Evolutionary conservation across 2,888 invertebrate genomes (phyloP), one percentile per base, ranked within the genome.

Genomic region (Trilocha varians): DNA sequence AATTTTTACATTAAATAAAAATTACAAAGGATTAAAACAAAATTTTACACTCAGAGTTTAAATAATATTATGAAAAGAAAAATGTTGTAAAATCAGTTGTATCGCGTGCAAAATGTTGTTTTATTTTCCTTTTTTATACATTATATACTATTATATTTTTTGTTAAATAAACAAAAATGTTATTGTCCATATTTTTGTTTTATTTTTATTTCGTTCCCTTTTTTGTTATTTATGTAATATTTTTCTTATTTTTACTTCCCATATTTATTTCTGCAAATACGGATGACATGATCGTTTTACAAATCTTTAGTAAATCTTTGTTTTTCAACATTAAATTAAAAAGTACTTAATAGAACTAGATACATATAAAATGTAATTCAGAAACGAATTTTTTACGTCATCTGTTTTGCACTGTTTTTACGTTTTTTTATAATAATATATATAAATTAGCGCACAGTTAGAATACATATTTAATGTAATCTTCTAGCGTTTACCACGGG

Each of bases 121-220:
- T 84, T 73, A 70, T 65, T 60, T 53, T 56, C 60, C 38, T 48
- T 36, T 43, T 33, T 80, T 79, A 78, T 82, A 84, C 83, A 80
- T 80, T 82, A 82, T 84, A 83, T 84, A 83, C 84, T 84, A 84
- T 83, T 84, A 84, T 84, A 83, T 84, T 84, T 84, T 84, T 85
- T 85, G 85, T 85, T 85, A 84, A 84, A 85, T 85, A 85, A 85
- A 85, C 80, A 82, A 84, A 83, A 78, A 78, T 83, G 85, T 85
- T 85, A 85, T 84, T 83, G 83, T 84, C 82, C 75, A 78, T 68
- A 46, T 62, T 75, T 78, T 83, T 67, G 70, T 78, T 82, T 85
- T 76, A 74, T 79, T 82, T 82, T 77, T 62, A 62, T 61, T 68
- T 66, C 52, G 51, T 57, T 63, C 67, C 64, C 59, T 53, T 40